phyloP scores from a whole-genome alignment of 2,113 vertebrate genomes.

The Oreochromis tanganicae region DNA sequence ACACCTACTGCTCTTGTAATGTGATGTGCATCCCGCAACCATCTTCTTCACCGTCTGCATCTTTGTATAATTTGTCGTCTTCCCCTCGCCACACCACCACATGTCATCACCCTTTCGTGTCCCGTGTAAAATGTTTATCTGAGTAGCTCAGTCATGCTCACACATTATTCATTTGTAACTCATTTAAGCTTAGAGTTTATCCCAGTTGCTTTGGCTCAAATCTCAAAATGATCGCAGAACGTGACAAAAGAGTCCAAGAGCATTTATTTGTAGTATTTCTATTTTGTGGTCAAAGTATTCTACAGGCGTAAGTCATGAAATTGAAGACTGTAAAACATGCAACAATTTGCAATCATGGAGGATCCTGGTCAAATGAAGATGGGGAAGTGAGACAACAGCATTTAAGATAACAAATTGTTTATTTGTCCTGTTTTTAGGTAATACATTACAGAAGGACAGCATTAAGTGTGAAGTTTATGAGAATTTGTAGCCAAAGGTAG shows the following conservation, averaged over 20 bases:
- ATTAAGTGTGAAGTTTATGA: not conserved
- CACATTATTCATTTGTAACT: not conserved
- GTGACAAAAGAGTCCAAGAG: not conserved
- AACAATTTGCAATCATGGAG: fast-evolving
- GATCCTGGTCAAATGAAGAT: not conserved
- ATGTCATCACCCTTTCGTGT: not conserved
- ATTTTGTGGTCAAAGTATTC: not conserved
- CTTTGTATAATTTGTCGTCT: not conserved
- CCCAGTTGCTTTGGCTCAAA: not conserved
- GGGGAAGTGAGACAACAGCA: not conserved
- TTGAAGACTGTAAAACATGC: not conserved
- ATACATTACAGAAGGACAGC: not conserved
- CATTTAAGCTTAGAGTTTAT: not conserved
- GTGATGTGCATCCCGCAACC: not conserved
- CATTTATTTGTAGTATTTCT: not conserved
- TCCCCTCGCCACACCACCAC: not conserved
- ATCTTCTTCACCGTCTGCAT: not conserved
- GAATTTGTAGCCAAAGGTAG: not conserved
- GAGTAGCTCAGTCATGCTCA: not conserved
- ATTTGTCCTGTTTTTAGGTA: not conserved
- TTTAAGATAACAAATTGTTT: not conserved
- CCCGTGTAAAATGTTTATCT: not conserved
- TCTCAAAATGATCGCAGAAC: not conserved
- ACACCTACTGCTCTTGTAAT: not conserved
- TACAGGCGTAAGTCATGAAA: not conserved